These are phyloP conservation scores for Zele albiditarsus DNA, from an alignment of 2,888 invertebrate genomes.

Conservation along the genomic window DNA sequence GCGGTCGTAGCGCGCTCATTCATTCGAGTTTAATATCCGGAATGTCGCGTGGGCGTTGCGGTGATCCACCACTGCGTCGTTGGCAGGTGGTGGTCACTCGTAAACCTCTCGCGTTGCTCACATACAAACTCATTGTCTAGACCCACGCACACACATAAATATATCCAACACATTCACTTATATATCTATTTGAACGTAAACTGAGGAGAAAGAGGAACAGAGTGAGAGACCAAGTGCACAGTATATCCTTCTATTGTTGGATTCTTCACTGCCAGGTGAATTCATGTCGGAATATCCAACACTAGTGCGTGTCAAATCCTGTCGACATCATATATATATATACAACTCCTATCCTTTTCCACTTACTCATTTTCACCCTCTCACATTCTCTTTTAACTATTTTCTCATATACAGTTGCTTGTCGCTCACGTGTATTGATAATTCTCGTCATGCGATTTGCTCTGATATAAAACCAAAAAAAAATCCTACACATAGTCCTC, in stretches of 20 bases:
- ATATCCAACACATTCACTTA: constrained; percentile 20
- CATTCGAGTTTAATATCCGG: constrained; percentile 62
- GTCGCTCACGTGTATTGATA: constrained; percentile 17
- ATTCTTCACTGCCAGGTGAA: constrained; percentile 60
- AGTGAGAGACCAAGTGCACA: constrained; percentile 32
- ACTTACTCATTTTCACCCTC: constrained; percentile 20
- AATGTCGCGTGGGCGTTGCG: constrained; percentile 50
- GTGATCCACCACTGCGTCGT: constrained; percentile 32
- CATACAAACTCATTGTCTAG: constrained; percentile 40
- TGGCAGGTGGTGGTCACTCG: constrained; percentile 58
- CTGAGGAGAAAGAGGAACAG: neutral
- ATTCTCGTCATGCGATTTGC: constrained; percentile 24
- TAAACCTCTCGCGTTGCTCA: constrained; percentile 56
- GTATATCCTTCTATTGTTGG: constrained; percentile 53
- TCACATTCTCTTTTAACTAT: neutral
- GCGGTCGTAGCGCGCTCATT: constrained; percentile 52
- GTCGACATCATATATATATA: constrained; percentile 7
- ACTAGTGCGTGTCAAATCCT: neutral
- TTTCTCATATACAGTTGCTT: neutral
- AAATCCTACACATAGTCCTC: neutral
- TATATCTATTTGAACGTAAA: neutral
- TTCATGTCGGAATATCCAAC: constrained; percentile 31
- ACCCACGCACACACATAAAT: constrained; percentile 9
- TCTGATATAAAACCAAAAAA: constrained; percentile 6
- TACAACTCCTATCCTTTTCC: constrained; percentile 30